Base-by-base conservation (phyloP, 2,113 vertebrate species). In the Nerophis lumbriciformis region DNA sequence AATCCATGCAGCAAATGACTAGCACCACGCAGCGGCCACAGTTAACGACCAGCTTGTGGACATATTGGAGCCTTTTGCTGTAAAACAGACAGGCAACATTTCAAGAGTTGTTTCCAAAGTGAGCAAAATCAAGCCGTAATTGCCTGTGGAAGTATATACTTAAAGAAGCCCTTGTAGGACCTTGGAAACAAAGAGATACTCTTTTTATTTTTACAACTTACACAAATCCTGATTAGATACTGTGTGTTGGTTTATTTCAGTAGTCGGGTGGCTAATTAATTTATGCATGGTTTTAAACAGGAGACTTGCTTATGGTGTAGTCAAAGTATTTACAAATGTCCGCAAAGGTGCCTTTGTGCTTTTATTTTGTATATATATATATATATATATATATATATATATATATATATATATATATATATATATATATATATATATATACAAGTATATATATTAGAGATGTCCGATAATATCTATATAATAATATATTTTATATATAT, bases 61-160 rank as follows among this genome's bases (percentile, higher is more conserved):
- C 1, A 21, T 19, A 54, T 21, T 10, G 38, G 38, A 47, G 37
- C 16, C 44, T 59, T 58, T n/a, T 51, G 48, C 47, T 45, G 16
- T 39, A 57, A 21, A 19, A 45, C 42, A 39, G 42, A 5, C n/a
- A 8, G 44, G 48, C 55, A 57, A 44, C 55, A 44, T 48, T 42
- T 56, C 53, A 11, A 14, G 63, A 65, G 53, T 13, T 21, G 53
- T 7, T 39, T 48, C 44, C 53, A 65, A 56, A 48, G 14, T 38
- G 62, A 55, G 62, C 53, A 4, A 3, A 10, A 42, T 57, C 39
- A 6, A 57, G 55, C 6, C 6, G 10, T 13, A 57, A 57, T 57
- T 57, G 39, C 5, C 11, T n/a, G 19, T 57, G 55, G 55, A 57
- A 57, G 55, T 39, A 1, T 21, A 13, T 16, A 44, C 39, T 57